Percentiles rank a stretch among this genome's conserved stretches.
phyloP scores from a whole-genome alignment of 2,797 vertebrate species.

The Rhyacichthys aspro region DNA sequence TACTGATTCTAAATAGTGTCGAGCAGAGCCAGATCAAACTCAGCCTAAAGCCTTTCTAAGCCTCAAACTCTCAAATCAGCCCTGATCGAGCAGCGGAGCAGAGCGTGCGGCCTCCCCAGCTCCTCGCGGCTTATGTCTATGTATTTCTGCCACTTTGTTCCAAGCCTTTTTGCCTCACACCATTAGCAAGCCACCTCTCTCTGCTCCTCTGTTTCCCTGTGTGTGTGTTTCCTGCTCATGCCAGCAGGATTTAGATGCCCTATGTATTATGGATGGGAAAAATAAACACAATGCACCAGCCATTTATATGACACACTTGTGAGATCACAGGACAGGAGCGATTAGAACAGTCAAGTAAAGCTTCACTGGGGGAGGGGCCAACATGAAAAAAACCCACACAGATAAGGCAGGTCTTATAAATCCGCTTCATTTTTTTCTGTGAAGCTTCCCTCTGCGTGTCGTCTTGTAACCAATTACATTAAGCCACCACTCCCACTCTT shows the following conservation, averaged over 20 bases:
- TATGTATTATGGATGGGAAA: conserved; percentile 80
- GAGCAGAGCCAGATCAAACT: conserved; percentile 56
- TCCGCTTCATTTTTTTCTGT: conserved; percentile 57
- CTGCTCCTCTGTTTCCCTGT: conserved; percentile 18
- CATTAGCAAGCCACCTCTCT: conserved; percentile 67
- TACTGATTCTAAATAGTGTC: conserved; percentile 51
- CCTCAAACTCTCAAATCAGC: conserved; percentile 65
- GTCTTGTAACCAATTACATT: conserved; percentile 75
- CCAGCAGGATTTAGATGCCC: conserved; percentile 74
- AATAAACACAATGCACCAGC: conserved; percentile 72
- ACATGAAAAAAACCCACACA: conserved; percentile 4
- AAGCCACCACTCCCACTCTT: conserved; percentile 62
- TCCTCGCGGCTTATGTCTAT: conserved; percentile 64
- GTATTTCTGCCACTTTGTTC: conserved; percentile 75
- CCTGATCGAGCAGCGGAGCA: conserved; percentile 60
- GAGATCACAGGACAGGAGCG: conserved; percentile 72
- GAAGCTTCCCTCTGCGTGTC: conserved; percentile 48
- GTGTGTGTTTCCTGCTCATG: conserved; percentile 59
- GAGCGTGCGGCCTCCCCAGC: conserved; percentile 55
- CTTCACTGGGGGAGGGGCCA: conserved; percentile 29
- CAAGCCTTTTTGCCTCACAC: conserved; percentile 68
- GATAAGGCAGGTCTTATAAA: conserved; percentile 47
- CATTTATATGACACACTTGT: conserved; percentile 77
- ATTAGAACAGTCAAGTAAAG: conserved; percentile 76
- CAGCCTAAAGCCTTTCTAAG: conserved; percentile 60